Evolutionary conservation across 2,888 invertebrate species (phyloP).

Genomic region (Magallana nippona): DNA sequence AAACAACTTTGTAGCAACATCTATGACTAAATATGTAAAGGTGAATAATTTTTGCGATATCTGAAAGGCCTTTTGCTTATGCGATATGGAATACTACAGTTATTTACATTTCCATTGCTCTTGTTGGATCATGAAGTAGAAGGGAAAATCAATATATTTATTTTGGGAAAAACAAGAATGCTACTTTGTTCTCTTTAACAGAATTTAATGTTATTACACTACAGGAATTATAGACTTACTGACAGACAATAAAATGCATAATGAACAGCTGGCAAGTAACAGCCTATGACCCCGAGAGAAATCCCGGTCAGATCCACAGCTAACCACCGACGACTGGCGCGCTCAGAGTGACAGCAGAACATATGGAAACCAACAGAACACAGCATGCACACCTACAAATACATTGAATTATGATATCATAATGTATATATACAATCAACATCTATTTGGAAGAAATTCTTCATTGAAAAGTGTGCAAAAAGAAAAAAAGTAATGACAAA

Average conservation of each 20-base stretch:
- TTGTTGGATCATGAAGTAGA: too few relatives aligned
- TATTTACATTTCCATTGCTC: too few relatives aligned
- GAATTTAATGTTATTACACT: too few relatives aligned
- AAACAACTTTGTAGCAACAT: too few relatives aligned
- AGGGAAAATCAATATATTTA: too few relatives aligned
- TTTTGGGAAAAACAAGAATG: too few relatives aligned
- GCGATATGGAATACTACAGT: too few relatives aligned
- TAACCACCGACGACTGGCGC: slow-evolving; percentile 91
- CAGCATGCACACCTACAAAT: slow-evolving; percentile 92
- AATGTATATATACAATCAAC: neutral
- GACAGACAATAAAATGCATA: slow-evolving; percentile 97
- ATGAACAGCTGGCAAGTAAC: slow-evolving; percentile 96
- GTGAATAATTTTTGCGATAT: too few relatives aligned
- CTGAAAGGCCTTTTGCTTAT: too few relatives aligned
- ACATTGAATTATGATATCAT: neutral
- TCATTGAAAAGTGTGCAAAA: too few relatives aligned
- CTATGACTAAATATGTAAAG: too few relatives aligned
- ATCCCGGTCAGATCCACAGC: slow-evolving; percentile 96
- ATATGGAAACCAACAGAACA: slow-evolving; percentile 95
- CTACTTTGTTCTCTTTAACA: too few relatives aligned
- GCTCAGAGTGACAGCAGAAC: slow-evolving; percentile 94
- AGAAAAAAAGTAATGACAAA: neutral
- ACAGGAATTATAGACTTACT: slow-evolving; percentile 83
- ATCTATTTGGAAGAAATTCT: neutral
- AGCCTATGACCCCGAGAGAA: slow-evolving; percentile 93